A percentile compares a stretch with the other conserved stretches of the same genome.
Evolutionary conservation across 2,888 invertebrate species (phyloP).

Genomic region (Tyria jacobaeae): DNA sequence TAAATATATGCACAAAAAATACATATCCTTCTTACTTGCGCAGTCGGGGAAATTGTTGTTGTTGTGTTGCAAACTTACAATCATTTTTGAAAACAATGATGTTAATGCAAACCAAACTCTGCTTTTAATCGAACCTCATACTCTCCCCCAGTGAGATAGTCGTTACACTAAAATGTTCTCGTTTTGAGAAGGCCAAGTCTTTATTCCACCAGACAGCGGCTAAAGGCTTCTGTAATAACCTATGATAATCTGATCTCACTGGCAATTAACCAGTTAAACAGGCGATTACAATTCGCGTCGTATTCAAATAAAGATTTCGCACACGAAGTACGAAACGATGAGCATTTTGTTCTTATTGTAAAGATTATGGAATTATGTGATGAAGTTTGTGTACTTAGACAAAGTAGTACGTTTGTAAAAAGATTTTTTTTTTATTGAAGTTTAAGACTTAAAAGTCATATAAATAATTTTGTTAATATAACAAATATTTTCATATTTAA

Average conservation of each 20-base stretch:
- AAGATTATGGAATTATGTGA: background rate
- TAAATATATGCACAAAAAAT: no score
- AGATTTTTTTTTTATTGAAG: background rate
- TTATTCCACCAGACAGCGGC: slow-evolving; percentile 1
- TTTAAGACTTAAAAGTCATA: no score
- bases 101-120: background rate
- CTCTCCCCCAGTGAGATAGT: background rate
- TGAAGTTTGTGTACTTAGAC: background rate
- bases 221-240: slow-evolving; percentile 4
- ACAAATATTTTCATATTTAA: no score
- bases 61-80: no score
- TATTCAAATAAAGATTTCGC: slow-evolving; percentile 22
- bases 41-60: no score
- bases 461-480: no score
- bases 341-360: background rate
- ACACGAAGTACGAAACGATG: slow-evolving; percentile 1
- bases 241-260: slow-evolving; percentile 31
- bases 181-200: background rate
- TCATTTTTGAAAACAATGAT: no score
- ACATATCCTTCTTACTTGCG: no score
- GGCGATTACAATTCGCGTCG: slow-evolving; percentile 52
- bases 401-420: background rate
- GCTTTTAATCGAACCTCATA: background rate
- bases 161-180: background rate
- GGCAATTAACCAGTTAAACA: slow-evolving; percentile 45